phyloP scores from a whole-genome alignment of 2,888 invertebrate genomes.

The Steinernema scapterisci region DNA sequence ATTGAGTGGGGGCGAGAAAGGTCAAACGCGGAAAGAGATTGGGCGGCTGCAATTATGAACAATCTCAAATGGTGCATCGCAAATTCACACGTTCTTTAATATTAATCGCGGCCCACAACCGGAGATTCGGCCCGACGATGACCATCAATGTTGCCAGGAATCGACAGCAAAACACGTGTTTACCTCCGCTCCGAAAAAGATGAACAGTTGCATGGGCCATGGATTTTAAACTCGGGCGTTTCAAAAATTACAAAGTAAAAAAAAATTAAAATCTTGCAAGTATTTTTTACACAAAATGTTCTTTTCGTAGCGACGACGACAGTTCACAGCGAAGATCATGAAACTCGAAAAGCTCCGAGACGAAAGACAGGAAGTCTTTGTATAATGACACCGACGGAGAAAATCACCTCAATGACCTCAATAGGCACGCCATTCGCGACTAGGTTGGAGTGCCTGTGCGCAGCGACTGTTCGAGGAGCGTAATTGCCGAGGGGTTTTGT shows the following conservation, averaged over 20 bases:
- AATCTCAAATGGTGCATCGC: neutral
- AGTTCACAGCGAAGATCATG: neutral
- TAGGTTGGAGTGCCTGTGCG: constrained; percentile 5
- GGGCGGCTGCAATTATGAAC: neutral
- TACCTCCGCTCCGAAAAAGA: no score
- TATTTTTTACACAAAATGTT: neutral
- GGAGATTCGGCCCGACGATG: neutral
- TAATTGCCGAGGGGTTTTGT: no score
- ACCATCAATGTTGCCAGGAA: neutral
- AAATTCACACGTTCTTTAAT: constrained; percentile 1
- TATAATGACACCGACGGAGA: constrained; percentile 18
- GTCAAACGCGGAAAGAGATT: neutral
- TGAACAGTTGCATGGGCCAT: no score
- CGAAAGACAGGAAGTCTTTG: constrained; percentile 8
- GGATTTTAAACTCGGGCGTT: no score
- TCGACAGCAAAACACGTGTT: no score
- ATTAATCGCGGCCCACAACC: neutral
- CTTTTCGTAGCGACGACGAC: neutral
- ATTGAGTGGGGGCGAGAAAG: neutral
- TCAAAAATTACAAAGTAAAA: no score
- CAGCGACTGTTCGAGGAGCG: neutral
- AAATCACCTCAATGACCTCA: constrained; percentile 30
- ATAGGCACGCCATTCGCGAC: neutral
- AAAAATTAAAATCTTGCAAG: no score
- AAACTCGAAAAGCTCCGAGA: neutral